phyloP scores from a whole-genome alignment of 2,113 vertebrate genomes.

The Octodon degus region DNA sequence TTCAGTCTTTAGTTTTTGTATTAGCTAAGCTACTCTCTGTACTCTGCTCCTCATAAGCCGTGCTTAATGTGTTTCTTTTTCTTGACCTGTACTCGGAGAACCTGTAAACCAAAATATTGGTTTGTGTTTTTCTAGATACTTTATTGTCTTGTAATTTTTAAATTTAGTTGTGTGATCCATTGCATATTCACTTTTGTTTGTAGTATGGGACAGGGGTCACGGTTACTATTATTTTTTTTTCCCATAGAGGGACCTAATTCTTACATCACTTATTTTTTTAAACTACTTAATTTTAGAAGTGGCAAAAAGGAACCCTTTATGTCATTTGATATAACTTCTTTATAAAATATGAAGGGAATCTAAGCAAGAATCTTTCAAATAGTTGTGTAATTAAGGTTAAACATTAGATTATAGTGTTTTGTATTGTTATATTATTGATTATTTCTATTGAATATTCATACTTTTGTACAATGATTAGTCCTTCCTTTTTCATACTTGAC shows the following conservation, averaged over 20 bases:
- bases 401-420: not conserved
- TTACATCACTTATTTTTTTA: slow-evolving; percentile 4
- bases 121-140: not conserved
- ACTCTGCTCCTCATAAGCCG: not conserved
- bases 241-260: not conserved
- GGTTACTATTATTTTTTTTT: not conserved
- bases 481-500: not conserved
- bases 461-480: not conserved
- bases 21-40: not conserved
- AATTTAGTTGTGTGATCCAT: not conserved
- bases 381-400: slow-evolving; percentile 2
- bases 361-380: not conserved
- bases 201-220: not conserved
- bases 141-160: not conserved
- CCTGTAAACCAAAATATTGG: not conserved
- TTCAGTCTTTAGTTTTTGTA: not conserved
- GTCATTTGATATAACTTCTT: not conserved
- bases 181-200: not conserved
- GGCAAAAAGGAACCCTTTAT: not conserved
- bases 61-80: not conserved
- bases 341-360: not conserved
- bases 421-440: not conserved
- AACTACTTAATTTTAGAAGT: not conserved
- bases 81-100: not conserved
- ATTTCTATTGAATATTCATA: not conserved